Evolutionary conservation across 92 coral and sea anemone genomes (phyloP).

Genomic region (Porites evermanni): DNA sequence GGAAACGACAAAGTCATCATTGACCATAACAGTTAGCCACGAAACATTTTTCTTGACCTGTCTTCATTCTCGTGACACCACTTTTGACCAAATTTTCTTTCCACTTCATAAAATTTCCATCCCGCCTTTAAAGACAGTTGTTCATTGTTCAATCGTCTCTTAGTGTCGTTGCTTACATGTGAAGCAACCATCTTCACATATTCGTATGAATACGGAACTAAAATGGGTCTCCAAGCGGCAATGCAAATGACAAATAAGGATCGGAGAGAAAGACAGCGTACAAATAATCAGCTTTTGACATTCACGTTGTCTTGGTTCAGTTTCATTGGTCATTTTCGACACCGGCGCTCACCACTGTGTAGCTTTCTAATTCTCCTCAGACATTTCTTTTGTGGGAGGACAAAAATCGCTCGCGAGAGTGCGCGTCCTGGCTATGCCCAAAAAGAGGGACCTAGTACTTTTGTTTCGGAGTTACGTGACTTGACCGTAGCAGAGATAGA

Average conservation of each 20-base stretch:
- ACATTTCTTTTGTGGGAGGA: too few species aligned
- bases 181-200: slow-evolving; percentile 15
- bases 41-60: too few species aligned
- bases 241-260: not conserved
- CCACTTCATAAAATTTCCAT: slow-evolving; percentile 43
- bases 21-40: too few species aligned
- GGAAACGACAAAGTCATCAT: too few species aligned
- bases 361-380: too few species aligned
- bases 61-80: slow-evolving; percentile 35
- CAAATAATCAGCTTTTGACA: not conserved
- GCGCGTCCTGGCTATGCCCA: too few species aligned
- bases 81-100: slow-evolving; percentile 38
- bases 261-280: not conserved
- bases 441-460: too few species aligned
- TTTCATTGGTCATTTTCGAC: not conserved
- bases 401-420: too few species aligned
- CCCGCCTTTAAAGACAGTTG: slow-evolving; percentile 1
- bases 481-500: too few species aligned
- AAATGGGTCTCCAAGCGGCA: not conserved
- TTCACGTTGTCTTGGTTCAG: not conserved
- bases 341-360: not conserved
- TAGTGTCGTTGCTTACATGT: not conserved
- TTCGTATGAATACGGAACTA: not conserved
- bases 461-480: too few species aligned
- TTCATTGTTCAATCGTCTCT: slow-evolving; percentile 16